A percentile compares a stretch with the other conserved stretches of the same genome.
phyloP scores from a whole-genome alignment of 1,140 invertebrate genomes.

The Drosophila carrolli region DNA sequence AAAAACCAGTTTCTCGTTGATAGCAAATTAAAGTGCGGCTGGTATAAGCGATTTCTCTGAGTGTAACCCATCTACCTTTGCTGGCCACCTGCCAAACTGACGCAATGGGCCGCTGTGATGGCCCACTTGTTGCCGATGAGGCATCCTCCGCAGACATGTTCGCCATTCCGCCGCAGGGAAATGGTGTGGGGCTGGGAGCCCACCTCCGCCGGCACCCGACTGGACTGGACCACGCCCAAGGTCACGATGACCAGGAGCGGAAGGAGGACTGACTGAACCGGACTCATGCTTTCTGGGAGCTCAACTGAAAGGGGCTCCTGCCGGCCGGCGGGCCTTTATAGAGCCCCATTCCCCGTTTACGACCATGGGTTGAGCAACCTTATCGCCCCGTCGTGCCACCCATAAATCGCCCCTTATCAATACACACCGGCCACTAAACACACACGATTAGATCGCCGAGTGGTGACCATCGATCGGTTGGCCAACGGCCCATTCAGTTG shows the following conservation, averaged over 20 bases:
- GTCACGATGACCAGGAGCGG: neutral
- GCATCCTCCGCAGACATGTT: conserved; percentile 56
- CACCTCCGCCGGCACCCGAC: conserved; percentile 30
- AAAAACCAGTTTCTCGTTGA: too few relatives aligned
- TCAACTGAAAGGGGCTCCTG: conserved; percentile 20
- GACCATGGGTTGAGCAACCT: conserved; percentile 24
- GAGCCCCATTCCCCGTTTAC: conserved; percentile 16
- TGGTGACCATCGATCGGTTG: conserved; percentile 12
- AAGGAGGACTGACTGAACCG: conserved; percentile 7
- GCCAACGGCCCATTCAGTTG: conserved; percentile 50
- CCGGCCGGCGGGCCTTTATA: conserved; percentile 18
- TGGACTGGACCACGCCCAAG: neutral
- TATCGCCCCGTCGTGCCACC: conserved; percentile 3
- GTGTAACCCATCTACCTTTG: conserved; percentile 53
- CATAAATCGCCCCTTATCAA: conserved; percentile 18
- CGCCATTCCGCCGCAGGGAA: conserved; percentile 61
- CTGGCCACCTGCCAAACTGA: conserved; percentile 49
- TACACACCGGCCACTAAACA: neutral
- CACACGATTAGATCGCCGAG: conserved; percentile 35
- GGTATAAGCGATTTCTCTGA: neutral
- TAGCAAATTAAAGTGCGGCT: neutral
- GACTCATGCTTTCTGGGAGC: conserved; percentile 13
- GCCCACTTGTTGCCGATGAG: conserved; percentile 35
- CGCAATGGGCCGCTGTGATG: conserved; percentile 73
- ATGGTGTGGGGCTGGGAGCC: conserved; percentile 69